Evolutionary conservation across 2,113 vertebrate species (phyloP).

Genomic region (Cyrtonyx montezumae): DNA sequence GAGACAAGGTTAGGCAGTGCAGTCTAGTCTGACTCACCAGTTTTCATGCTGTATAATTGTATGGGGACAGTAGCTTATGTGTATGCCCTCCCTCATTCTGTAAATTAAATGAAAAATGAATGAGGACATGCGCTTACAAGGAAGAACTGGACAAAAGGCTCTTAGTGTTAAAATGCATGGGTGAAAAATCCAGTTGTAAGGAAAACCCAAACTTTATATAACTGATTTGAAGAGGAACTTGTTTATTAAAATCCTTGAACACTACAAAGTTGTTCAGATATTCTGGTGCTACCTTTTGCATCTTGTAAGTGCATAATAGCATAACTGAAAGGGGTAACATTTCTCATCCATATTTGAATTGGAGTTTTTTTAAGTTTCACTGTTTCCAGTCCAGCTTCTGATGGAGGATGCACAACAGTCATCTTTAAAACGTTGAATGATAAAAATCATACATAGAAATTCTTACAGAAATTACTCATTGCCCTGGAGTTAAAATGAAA

Average conservation of each 20-base stretch:
- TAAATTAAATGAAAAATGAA: background rate
- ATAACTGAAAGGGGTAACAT: background rate
- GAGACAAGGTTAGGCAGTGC: background rate
- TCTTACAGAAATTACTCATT: slow-evolving; percentile 29
- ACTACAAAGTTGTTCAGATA: background rate
- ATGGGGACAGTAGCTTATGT: background rate
- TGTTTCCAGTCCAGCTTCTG: background rate
- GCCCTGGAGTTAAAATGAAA: slow-evolving; percentile 24
- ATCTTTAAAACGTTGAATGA: slow-evolving; percentile 10
- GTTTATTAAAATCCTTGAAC: background rate
- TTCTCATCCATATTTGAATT: background rate
- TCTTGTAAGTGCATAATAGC: background rate
- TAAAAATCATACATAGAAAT: slow-evolving; percentile 29
- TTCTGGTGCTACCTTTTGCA: background rate
- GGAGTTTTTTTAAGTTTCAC: background rate
- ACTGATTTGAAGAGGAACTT: background rate
- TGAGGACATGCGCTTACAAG: background rate
- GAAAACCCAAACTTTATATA: background rate
- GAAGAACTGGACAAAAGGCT: background rate
- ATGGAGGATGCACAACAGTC: background rate
- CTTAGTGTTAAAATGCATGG: background rate
- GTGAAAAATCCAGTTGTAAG: background rate
- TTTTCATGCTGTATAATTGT: background rate
- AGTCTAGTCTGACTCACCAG: background rate
- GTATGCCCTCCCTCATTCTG: background rate